A percentile compares a stretch with the other conserved stretches of the same genome.
phyloP scores from a whole-genome alignment of 2,113 vertebrate genomes.

The Recurvirostra avosetta region DNA sequence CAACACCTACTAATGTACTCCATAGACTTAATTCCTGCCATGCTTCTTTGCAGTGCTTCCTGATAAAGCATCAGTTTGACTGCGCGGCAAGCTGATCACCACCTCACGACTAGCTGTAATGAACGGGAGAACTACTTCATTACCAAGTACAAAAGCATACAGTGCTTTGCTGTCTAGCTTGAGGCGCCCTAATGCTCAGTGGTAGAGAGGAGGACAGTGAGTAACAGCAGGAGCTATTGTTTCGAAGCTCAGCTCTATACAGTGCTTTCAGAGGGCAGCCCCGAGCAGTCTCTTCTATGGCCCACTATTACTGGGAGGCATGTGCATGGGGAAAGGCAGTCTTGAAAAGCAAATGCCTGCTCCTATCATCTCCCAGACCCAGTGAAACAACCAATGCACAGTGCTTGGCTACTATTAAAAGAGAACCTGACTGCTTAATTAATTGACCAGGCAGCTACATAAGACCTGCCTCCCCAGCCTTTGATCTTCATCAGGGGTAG shows the following conservation, averaged over 20 bases:
- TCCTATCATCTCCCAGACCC: neutral
- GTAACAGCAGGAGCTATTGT: neutral
- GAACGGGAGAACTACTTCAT: neutral
- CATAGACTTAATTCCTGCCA: neutral
- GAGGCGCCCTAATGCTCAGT: neutral
- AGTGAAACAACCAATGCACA: neutral
- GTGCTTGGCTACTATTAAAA: neutral
- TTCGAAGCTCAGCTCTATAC: neutral
- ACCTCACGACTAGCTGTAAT: rapidly evolving
- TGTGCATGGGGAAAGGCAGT: neutral
- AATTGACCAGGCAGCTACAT: neutral
- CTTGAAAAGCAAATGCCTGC: neutral
- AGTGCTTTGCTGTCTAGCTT: neutral
- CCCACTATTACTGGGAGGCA: neutral
- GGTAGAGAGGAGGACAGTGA: neutral
- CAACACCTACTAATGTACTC: neutral
- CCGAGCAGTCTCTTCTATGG: neutral
- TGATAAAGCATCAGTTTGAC: rapidly evolving
- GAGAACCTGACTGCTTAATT: neutral
- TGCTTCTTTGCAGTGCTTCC: neutral
- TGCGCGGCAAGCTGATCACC: neutral
- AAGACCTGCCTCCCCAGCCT: neutral
- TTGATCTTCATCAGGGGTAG: neutral
- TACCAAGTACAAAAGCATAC: neutral
- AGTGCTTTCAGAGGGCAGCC: neutral